Conservation (phyloP, 2,888 invertebrate genomes). For the Pecten maximus region DNA sequence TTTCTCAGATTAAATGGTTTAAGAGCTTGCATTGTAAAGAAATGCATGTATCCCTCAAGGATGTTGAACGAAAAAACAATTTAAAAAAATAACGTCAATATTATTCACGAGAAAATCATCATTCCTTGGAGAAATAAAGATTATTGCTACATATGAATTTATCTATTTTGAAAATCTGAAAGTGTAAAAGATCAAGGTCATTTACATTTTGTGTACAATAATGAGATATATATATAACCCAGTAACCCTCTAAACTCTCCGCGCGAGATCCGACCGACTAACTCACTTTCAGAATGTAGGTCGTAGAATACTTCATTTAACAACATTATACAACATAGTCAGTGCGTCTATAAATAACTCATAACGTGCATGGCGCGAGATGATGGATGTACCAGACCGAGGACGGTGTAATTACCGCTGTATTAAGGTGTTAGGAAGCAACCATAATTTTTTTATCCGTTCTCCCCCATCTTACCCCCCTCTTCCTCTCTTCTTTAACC, state of each 20-base stretch:
- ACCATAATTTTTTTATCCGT: background rate
- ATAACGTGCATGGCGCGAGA: background rate
- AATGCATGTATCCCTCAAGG: too few species aligned
- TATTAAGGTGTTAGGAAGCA: background rate
- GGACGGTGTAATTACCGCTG: background rate
- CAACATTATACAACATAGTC: background rate
- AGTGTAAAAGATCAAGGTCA: background rate
- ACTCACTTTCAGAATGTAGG: conserved; percentile 10
- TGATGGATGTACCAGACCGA: background rate
- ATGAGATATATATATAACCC: background rate
- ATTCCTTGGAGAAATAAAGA: background rate
- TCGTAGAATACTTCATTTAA: background rate
- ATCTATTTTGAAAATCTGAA: background rate
- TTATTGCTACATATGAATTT: too few species aligned
- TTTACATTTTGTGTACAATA: background rate
- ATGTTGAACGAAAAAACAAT: too few species aligned
- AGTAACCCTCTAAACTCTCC: conserved; percentile 2
- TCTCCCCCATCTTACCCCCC: background rate
- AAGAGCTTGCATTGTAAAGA: too few species aligned
- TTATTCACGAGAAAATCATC: background rate
- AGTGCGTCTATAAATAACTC: background rate
- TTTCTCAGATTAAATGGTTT: too few species aligned
- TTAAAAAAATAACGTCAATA: background rate
- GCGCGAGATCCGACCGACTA: background rate
- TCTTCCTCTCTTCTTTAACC: background rate